Conservation (phyloP, 2,797 vertebrate genomes). For the Pipistrellus kuhlii region DNA sequence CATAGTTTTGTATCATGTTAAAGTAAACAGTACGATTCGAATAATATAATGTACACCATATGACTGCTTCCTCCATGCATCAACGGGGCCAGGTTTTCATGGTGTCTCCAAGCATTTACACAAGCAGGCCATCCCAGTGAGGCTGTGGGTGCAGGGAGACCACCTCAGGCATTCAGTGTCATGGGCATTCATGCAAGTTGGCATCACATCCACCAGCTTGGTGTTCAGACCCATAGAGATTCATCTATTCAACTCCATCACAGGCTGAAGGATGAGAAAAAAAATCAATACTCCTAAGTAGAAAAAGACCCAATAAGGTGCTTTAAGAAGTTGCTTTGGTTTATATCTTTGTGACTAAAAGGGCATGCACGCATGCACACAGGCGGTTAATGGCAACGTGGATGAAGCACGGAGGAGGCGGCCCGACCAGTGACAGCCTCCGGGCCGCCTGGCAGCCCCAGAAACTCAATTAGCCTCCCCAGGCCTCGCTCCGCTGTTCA, state of each 20-base stretch:
- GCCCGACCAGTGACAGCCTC: not conserved
- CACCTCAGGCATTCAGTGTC: not conserved
- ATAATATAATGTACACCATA: not conserved
- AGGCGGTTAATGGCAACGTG: not conserved
- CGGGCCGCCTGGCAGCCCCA: not conserved
- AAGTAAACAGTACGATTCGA: conserved; percentile 57
- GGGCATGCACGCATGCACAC: not conserved
- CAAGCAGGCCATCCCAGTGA: not conserved
- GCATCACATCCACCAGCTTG: not conserved
- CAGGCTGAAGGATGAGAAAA: conserved; percentile 54
- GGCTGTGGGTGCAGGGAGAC: not conserved
- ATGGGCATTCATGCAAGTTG: not conserved
- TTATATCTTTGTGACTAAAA: conserved; percentile 42
- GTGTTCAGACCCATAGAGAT: not conserved
- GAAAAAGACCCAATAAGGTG: conserved; percentile 42
- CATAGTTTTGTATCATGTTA: conserved; percentile 66
- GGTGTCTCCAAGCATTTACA: not conserved
- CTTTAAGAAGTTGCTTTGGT: conserved; percentile 62
- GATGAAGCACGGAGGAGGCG: accelerated
- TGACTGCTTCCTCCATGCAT: not conserved
- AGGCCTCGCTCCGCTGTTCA: not conserved
- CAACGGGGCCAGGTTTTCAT: conserved; percentile 7
- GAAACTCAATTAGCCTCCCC: not conserved
- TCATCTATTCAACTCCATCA: not conserved
- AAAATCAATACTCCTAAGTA: conserved; percentile 69